Evolutionary conservation across 2,888 invertebrate genomes (phyloP).

Genomic region (Barypeithes pellucidus): DNA sequence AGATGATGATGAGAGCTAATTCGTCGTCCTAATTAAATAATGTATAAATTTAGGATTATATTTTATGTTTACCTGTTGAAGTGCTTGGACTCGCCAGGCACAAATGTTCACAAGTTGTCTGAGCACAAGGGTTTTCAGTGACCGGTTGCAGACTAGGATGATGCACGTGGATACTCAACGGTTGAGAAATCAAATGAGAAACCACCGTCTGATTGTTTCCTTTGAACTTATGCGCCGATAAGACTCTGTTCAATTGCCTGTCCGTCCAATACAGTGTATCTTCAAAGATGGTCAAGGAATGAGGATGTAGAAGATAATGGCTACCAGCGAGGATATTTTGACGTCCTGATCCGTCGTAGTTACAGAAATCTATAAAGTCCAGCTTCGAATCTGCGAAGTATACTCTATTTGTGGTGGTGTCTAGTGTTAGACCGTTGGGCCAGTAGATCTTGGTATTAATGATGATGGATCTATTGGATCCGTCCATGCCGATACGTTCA

Average conservation of each 20-base stretch:
- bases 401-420: conserved; percentile 92
- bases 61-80: conserved; percentile 70
- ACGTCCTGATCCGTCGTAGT: conserved; percentile 94
- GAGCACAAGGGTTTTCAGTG: conserved; percentile 83
- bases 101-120: conserved; percentile 87
- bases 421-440: conserved; percentile 98
- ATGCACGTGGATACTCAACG: conserved; percentile 94
- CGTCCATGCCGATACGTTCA: conserved; percentile 97
- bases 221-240: conserved; percentile 93
- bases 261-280: conserved; percentile 98
- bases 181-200: conserved; percentile 94
- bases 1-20: no score
- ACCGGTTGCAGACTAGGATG: conserved; percentile 95
- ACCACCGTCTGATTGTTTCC: conserved; percentile 93
- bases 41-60: not conserved
- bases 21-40: not conserved
- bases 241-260: conserved; percentile 90
- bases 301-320: conserved; percentile 95
- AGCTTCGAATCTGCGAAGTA: conserved; percentile 98
- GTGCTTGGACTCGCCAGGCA: conserved; percentile 90
- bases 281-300: conserved; percentile 95
- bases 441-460: conserved; percentile 97
- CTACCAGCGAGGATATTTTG: conserved; percentile 91
- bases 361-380: conserved; percentile 98
- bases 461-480: conserved; percentile 86